Evolutionary conservation across 2,888 invertebrate species (phyloP), one percentile per base, ranked within the genome.

Genomic region (Agriotes lineatus): DNA sequence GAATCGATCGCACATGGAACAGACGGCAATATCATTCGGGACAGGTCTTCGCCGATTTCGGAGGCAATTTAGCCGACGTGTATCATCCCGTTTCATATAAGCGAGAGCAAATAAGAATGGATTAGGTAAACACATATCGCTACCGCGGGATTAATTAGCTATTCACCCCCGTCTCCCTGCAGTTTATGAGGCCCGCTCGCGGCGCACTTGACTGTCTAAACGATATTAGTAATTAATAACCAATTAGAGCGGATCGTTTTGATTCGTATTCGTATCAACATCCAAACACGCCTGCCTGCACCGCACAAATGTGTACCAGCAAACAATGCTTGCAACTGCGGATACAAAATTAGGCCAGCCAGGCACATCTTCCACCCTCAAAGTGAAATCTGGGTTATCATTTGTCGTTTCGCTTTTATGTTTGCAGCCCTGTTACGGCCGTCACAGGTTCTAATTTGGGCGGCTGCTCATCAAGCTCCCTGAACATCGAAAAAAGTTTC

Each of bases 161-260:
- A 73, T 73, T 67, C 73, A 73, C 69, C 71, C 73, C 65, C 66
- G 57, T 66, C 63, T 52, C 57, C 66, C 70, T 68, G 63, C 68
- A 63, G 22, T 48, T 48, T 19, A 48, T 48, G 48, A 48, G 22
- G 22, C 48, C 48, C 22, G 22, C 22, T 48, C 48, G 22, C 22
- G 25, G 48, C 48, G 22, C 48, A 48, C 48, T 48, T 48, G 54
- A 68, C 70, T 70, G 60, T 71, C 62, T 73, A 70, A 69, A 68
- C 64, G 67, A 70, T 69, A 73, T 73, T 73, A 71, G 66, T 67
- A 65, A 73, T 71, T 73, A 70, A 73, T 68, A 52, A 52, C 50
- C 57, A 68, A 61, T 59, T 67, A 62, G 39, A 58, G 58, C 65
- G 18, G 39, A 65, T 62, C 58, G 70, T 42, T 48, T 22, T 39